phyloP scores from a whole-genome alignment of 2,888 invertebrate genomes.

The Scaeva pyrastri region DNA sequence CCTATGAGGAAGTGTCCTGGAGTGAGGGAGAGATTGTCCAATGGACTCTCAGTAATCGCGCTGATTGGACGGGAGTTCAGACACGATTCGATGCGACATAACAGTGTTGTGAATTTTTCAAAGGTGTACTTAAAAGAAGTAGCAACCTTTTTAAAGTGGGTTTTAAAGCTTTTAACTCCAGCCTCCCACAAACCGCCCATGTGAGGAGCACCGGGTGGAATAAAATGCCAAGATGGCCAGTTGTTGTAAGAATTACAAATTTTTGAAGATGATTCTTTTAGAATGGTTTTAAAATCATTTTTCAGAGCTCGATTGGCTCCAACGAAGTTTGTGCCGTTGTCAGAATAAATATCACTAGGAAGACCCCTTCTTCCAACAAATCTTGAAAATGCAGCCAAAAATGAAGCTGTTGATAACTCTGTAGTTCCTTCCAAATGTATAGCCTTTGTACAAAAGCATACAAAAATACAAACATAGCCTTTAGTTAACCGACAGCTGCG shows the following conservation, averaged over 20 bases:
- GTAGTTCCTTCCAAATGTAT: constrained; percentile 59
- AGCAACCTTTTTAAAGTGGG: not conserved
- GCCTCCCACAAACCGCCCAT: not conserved
- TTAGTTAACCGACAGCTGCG: constrained; percentile 54
- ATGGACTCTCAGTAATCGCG: not conserved
- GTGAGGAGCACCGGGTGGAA: constrained; percentile 1
- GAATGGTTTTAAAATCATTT: not conserved
- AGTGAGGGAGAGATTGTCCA: not conserved
- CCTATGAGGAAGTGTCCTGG: constrained; percentile 4
- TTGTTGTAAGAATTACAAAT: not conserved
- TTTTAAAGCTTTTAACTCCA: not conserved
- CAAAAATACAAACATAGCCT: constrained; percentile 66
- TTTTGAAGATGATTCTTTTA: not conserved
- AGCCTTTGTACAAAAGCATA: constrained; percentile 64
- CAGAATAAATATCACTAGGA: constrained; percentile 44
- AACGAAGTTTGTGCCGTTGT: constrained; percentile 58
- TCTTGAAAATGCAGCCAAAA: constrained; percentile 65
- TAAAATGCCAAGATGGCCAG: not conserved
- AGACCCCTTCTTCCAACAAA: constrained; percentile 60
- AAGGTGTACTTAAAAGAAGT: not conserved
- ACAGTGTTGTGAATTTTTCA: not conserved
- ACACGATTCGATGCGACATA: not conserved
- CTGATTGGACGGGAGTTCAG: constrained; percentile 1
- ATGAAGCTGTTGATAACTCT: constrained; percentile 52
- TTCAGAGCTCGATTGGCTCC: constrained; percentile 6